Percentiles rank a stretch among this genome's conserved stretches.
Evolutionary conservation across 2,888 invertebrate species (phyloP).

Genomic region (Lymantria dispar): DNA sequence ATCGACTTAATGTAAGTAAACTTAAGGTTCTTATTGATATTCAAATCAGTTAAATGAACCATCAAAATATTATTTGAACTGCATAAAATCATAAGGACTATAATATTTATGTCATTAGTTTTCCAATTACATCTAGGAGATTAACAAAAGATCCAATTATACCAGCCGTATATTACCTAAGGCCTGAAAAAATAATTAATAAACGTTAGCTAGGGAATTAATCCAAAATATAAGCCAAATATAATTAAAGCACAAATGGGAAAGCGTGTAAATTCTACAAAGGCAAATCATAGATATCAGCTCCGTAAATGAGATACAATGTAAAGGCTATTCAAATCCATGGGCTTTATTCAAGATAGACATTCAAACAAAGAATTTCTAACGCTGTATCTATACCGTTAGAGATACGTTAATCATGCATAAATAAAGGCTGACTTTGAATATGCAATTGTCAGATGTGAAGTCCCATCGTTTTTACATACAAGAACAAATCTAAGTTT

Average conservation of each 20-base stretch:
- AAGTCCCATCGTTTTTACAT: too few relatives aligned
- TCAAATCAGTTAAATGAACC: neutral
- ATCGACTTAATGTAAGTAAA: slow-evolving; percentile 2
- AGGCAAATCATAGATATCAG: slow-evolving; percentile 5
- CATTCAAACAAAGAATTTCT: too few relatives aligned
- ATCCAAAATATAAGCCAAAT: slow-evolving; percentile 27
- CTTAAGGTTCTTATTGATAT: neutral
- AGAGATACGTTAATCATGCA: too few relatives aligned
- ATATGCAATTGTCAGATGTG: too few relatives aligned
- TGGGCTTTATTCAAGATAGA: neutral
- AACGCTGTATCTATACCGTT: too few relatives aligned
- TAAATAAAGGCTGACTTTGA: too few relatives aligned
- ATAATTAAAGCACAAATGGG: slow-evolving; percentile 25
- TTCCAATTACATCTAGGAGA: neutral
- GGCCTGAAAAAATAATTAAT: slow-evolving; percentile 25
- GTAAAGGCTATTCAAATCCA: neutral
- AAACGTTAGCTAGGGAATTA: slow-evolving; percentile 13
- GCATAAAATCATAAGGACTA: neutral
- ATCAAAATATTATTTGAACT: too few relatives aligned
- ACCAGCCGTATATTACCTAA: slow-evolving; percentile 12
- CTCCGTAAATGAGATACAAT: neutral
- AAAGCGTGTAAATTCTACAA: slow-evolving; percentile 6
- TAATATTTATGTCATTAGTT: neutral
- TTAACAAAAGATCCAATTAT: slow-evolving; percentile 6
- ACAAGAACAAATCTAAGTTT: too few relatives aligned